Conservation (phyloP, 2,888 invertebrate species). For the Steinernema hermaphroditum region DNA sequence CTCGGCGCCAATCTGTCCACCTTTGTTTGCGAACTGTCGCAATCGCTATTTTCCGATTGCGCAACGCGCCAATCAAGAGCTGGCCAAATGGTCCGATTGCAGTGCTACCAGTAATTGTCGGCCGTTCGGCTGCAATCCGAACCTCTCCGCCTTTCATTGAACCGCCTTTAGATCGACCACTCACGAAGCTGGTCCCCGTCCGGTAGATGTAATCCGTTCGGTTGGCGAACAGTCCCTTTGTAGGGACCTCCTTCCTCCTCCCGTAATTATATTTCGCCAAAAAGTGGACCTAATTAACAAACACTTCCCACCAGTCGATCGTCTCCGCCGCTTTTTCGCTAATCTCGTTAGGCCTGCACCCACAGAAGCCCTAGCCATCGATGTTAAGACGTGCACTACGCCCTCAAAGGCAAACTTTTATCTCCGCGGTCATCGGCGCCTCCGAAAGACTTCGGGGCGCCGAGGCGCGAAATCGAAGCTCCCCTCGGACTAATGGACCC, state of each 20-base stretch:
- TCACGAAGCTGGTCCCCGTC: too few species aligned
- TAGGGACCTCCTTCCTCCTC: too few species aligned
- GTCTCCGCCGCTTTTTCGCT: too few species aligned
- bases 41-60: background rate
- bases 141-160: slow-evolving; percentile 2
- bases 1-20: background rate
- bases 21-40: slow-evolving; percentile 25
- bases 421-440: background rate
- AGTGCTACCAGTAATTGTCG: background rate
- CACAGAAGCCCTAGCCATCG: background rate
- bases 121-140: background rate
- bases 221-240: too few species aligned
- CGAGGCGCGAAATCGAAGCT: background rate
- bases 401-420: background rate
- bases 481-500: background rate
- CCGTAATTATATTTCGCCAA: too few species aligned
- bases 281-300: too few species aligned
- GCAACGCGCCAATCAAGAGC: slow-evolving; percentile 2
- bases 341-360: too few species aligned
- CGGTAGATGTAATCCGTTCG: too few species aligned
- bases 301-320: too few species aligned
- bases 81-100: background rate
- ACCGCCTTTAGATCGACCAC: background rate
- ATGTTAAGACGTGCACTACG: background rate
- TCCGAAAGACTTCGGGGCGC: background rate